Evolutionary conservation across 92 coral and sea anemone species (phyloP).

Genomic region (Epizoanthus stellaris): DNA sequence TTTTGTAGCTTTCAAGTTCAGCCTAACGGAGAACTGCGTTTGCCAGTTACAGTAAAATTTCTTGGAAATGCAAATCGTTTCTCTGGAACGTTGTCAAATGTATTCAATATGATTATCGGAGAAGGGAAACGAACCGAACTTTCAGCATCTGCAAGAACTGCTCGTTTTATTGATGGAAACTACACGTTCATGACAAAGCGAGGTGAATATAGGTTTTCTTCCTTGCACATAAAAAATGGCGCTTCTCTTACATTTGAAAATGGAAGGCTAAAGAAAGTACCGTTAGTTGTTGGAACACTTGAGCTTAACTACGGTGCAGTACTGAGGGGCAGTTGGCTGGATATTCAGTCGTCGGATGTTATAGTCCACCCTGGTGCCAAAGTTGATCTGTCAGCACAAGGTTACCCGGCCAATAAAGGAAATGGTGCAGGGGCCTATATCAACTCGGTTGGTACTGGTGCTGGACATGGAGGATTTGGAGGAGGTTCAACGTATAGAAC

Average conservation of each 20-base stretch:
- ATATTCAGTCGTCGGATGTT: conserved; percentile 52
- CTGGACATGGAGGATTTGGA: conserved; percentile 75
- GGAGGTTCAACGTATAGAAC: conserved; percentile 47
- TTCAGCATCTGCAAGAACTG: conserved; percentile 67
- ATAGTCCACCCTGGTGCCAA: conserved; percentile 69
- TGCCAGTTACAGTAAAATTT: conserved; percentile 66
- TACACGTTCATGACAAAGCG: conserved; percentile 74
- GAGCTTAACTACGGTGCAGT: conserved; percentile 70
- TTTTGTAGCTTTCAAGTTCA: conserved; percentile 68
- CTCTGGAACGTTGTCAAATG: conserved; percentile 69
- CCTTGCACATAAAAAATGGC: conserved; percentile 60
- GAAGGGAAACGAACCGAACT: conserved; percentile 58
- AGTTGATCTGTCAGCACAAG: conserved; percentile 61
- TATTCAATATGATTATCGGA: conserved; percentile 69
- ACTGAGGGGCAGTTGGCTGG: conserved; percentile 69
- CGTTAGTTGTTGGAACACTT: conserved; percentile 59
- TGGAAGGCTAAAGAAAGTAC: conserved; percentile 55
- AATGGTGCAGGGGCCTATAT: conserved; percentile 53
- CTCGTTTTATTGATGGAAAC: conserved; percentile 71
- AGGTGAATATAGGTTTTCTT: conserved; percentile 73
- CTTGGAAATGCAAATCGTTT: conserved; percentile 64
- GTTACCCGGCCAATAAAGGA: conserved; percentile 50
- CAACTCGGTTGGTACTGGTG: conserved; percentile 62
- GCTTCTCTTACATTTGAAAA: conserved; percentile 66
- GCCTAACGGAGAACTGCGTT: conserved; percentile 63